phyloP scores from a whole-genome alignment of 2,888 invertebrate species.

The Conistra vaccinii region DNA sequence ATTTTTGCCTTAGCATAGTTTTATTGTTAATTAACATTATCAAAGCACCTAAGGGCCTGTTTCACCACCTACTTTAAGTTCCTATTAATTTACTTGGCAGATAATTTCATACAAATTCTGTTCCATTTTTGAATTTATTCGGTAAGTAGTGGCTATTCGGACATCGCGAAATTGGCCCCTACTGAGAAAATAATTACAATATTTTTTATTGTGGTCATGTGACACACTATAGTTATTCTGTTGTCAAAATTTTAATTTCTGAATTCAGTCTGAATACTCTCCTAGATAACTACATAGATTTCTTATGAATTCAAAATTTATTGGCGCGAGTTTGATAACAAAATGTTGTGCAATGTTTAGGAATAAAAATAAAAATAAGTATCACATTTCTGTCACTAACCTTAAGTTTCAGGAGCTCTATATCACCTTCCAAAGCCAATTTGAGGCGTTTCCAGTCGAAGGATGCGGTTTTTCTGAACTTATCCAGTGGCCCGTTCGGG shows the following conservation, averaged over 20 bases:
- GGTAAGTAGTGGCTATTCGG: too few relatives aligned
- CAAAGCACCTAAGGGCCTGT: too few relatives aligned
- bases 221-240: neutral
- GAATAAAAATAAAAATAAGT: slow-evolving; percentile 12
- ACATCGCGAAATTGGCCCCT: too few relatives aligned
- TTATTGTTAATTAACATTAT: neutral
- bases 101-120: too few relatives aligned
- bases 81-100: too few relatives aligned
- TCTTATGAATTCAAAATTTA: slow-evolving; percentile 23
- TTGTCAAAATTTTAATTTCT: neutral
- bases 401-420: slow-evolving; percentile 93
- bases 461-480: slow-evolving; percentile 94
- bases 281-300: neutral
- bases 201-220: neutral
- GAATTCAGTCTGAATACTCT: neutral
- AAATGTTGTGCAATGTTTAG: slow-evolving; percentile 35
- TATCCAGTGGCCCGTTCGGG: slow-evolving; percentile 94
- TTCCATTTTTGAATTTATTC: too few relatives aligned
- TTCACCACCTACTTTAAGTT: too few relatives aligned
- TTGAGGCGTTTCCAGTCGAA: slow-evolving; percentile 97
- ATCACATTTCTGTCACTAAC: slow-evolving; percentile 85
- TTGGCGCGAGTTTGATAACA: slow-evolving; percentile 33
- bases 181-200: neutral
- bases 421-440: slow-evolving; percentile 94
- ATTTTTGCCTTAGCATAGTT: neutral